Base-by-base conservation (phyloP, 2,888 invertebrate genomes). In the Tetranychus piercei region DNA sequence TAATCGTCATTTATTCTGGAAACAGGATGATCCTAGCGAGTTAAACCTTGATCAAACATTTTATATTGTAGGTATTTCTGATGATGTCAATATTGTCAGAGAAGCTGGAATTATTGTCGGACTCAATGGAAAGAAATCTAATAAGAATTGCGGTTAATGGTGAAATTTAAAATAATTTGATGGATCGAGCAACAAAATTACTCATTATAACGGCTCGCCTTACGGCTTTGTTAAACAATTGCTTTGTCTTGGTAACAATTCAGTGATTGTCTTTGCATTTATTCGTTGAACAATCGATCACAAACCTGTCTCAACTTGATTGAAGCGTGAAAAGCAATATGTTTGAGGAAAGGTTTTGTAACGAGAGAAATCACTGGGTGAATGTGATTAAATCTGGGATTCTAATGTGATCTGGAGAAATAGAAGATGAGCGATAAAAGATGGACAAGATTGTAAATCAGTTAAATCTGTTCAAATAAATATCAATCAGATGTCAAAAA, bases 121-220 rank as follows among this genome's bases (percentile, higher is more conserved):
- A 80, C 88, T 92, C 80, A 86, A 87, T 80, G 93, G n/a, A n/a
- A n/a, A n/a, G 93, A 75, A 90, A 90, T n/a, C 87, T 93, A 80
- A 92, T 92, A 85, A 87, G 89, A 83, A 86, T 93, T 79, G 86
- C 88, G 80, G 86, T 91, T 77, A 91, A 91, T 82, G 91, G 90
- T 43, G 86, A 86, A 78, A 86, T 88, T 73, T 87, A 86, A 74
- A 83, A 83, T 74, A 81, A 82, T 76, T 80, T 84, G 64, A 80
- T 82, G 75, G 80, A 80, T 55, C 78, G 80, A 43, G 82, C 75
- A 80, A 78, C 78, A 84, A 82, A 81, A 84, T 85, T 72, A 80
- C 77, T 80, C 79, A 79, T 55, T 84, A 83, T 78, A 78, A 87
- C 86, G 81, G 87, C 84, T 79, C 88, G 45, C 84, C 82, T 7